These are phyloP conservation scores for Cacajao melanocephalus DNA, from an alignment of 2,797 vertebrate species.

Conservation along the genomic window DNA sequence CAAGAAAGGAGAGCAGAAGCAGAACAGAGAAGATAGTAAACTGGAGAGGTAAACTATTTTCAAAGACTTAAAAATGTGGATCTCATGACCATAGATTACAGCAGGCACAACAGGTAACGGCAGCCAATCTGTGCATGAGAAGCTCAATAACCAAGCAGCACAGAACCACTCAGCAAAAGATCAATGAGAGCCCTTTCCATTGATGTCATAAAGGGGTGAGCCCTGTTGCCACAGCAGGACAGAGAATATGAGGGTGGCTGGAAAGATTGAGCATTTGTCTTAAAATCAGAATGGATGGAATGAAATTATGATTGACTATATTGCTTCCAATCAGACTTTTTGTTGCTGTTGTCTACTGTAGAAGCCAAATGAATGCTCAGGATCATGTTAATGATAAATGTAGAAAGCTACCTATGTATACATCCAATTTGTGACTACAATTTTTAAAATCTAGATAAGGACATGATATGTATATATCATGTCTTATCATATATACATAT, in stretches of 20 bases:
- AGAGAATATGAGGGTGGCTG: neutral
- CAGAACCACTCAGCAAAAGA: neutral
- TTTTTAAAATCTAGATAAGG: neutral
- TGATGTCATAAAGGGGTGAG: neutral
- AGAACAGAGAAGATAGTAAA: neutral
- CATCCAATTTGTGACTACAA: neutral
- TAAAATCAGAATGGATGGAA: neutral
- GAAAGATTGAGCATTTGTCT: neutral
- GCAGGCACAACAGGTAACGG: neutral
- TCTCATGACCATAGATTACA: neutral
- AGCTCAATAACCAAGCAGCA: neutral
- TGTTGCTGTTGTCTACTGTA: neutral
- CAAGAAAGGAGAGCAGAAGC: neutral
- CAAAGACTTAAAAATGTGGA: neutral
- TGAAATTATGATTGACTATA: rapidly evolving
- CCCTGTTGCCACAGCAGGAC: neutral
- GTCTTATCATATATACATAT: too few relatives aligned
- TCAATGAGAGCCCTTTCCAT: neutral
- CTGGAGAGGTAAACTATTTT: neutral
- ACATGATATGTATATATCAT: neutral
- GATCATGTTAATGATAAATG: neutral
- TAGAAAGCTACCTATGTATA: neutral
- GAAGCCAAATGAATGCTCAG: neutral
- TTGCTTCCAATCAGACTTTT: neutral
- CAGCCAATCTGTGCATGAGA: neutral